These are phyloP conservation scores for Amphibalanus amphitrite DNA, from an alignment of 1,140 invertebrate species.

Conservation along the genomic window DNA sequence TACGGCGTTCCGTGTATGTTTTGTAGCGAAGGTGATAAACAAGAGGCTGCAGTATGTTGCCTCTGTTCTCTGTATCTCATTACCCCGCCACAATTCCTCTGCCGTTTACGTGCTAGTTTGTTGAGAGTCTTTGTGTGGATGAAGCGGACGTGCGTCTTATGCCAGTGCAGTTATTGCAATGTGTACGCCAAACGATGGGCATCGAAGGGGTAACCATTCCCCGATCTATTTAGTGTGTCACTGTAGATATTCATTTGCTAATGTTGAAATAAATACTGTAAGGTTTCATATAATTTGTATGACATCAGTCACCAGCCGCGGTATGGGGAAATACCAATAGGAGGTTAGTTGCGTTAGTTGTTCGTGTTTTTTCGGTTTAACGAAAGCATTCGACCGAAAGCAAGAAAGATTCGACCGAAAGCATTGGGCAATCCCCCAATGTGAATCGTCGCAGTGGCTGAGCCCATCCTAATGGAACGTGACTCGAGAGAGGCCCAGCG, in stretches of 20 bases:
- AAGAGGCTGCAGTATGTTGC: neutral
- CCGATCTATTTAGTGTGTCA: neutral
- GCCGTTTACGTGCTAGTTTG: neutral
- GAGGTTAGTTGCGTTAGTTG: no score
- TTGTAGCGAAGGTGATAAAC: neutral
- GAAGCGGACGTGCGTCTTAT: neutral
- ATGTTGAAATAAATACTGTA: neutral
- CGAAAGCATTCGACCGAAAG: no score
- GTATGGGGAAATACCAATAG: no score
- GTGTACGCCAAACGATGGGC: neutral
- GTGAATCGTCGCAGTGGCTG: no score
- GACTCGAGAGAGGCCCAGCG: no score
- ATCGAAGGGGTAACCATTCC: neutral
- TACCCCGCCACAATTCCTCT: neutral
- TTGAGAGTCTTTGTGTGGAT: neutral
- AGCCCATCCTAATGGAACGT: no score
- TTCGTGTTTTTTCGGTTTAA: no score
- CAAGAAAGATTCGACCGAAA: no score
- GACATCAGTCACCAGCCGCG: no score
- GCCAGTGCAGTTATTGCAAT: neutral
- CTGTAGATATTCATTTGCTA: neutral
- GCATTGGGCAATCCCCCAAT: no score
- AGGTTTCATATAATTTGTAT: no score
- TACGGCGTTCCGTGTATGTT: no score
- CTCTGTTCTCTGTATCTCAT: neutral